These are phyloP conservation scores for Nasonia giraulti DNA, from an alignment of 1,140 invertebrate species.

Conservation along the genomic window DNA sequence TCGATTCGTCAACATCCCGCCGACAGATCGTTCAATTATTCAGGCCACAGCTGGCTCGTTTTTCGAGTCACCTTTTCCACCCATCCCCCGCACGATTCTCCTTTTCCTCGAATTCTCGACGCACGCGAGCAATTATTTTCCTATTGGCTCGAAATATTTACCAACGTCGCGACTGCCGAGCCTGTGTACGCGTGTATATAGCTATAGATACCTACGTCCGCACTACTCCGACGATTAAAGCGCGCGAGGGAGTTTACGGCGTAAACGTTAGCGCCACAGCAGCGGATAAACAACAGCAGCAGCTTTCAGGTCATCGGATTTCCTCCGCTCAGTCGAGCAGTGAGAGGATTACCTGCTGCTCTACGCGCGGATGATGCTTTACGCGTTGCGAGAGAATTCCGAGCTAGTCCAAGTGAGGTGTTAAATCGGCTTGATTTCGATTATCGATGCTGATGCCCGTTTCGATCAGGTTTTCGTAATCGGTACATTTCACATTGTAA, in stretches of 20 bases:
- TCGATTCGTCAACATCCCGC: background rate
- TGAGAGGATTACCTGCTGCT: too few species aligned
- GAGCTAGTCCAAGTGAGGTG: too few species aligned
- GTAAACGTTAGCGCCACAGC: too few species aligned
- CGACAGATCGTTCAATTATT: slow-evolving; percentile 25
- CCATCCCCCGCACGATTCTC: too few species aligned
- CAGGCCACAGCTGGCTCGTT: background rate
- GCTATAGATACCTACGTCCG: background rate
- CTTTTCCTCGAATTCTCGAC: background rate
- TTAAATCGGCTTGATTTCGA: too few species aligned
- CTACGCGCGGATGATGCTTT: too few species aligned
- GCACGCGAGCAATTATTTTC: background rate
- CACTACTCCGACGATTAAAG: too few species aligned
- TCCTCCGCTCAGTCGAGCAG: background rate
- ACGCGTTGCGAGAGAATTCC: too few species aligned
- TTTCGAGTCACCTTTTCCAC: background rate
- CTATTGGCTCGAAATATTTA: background rate
- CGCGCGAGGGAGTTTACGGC: too few species aligned
- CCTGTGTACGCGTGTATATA: background rate
- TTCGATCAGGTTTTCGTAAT: too few species aligned
- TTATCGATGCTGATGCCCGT: too few species aligned
- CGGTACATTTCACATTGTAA: too few species aligned
- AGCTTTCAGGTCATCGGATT: slow-evolving; percentile 8
- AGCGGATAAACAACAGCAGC: background rate
- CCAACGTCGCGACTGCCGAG: background rate